Evolutionary conservation across 92 coral and sea anemone species (phyloP), one percentile per base, ranked within the genome.

Genomic region (Parazoanthus atlanticus): DNA sequence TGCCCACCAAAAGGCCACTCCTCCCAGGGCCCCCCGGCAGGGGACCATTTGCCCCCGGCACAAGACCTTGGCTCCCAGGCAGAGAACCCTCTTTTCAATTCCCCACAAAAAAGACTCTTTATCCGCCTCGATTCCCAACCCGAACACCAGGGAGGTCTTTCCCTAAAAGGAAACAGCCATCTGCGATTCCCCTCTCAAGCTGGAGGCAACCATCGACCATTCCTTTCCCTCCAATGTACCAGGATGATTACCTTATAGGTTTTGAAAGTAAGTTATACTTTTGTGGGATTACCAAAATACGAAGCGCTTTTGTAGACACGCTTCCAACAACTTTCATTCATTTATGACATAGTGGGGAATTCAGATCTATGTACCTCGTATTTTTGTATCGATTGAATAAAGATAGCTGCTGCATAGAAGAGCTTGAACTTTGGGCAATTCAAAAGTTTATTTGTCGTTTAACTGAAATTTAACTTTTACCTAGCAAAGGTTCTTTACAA

Each of bases 221-320:
- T 69, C 86, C 86, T 33, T 83, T 83, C 36, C 65, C 86, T 10
- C 86, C 86, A 28, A 69, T 83, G 9, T 83, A 83, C 41, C 76
- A 67, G 30, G 56, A 67, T 41, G 77, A 67, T 40, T 83, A 67
- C 32, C 77, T 83, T 17, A 43, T 26, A 12, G 43, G 25, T 19
- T 28, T 69, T 29, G 86, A 67, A 83, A 83, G 86, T 83, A 83
- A 67, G 86, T 33, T 81, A 21, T 6, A 34, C 17, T 41, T 77
- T 26, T 41, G 83, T 49, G 54, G 3, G 69, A 61, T 61, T 61
- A 61, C 9, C 19, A 71, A 2, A 28, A 69, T 69, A n/a, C 30
- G 10, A 16, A 74, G 1, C 2, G 9, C 46, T 74, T n/a, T 25
- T 32, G 41, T 32, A 8, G 33, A 74, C 25, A 15, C 23, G 40